These are phyloP conservation scores for Aplodontia rufa DNA, from an alignment of 2,113 vertebrate species.

Conservation along the genomic window DNA sequence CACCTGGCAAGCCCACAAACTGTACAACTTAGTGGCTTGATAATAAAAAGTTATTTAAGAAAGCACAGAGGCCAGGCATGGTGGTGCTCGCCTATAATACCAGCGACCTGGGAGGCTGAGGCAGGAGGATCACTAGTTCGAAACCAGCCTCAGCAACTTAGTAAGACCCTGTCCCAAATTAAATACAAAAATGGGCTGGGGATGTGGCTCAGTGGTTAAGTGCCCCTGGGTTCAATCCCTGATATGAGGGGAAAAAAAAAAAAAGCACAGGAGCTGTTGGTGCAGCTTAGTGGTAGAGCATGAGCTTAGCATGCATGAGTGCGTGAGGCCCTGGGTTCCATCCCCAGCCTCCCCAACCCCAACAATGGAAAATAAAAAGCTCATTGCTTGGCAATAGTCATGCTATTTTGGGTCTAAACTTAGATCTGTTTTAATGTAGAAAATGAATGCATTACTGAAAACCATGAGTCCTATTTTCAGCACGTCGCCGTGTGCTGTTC, in stretches of 20 bases:
- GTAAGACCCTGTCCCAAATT: too few relatives aligned
- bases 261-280: too few relatives aligned
- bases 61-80: background rate
- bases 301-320: background rate
- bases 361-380: background rate
- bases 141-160: too few relatives aligned
- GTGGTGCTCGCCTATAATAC: too few relatives aligned
- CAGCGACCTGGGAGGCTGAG: too few relatives aligned
- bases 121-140: too few relatives aligned
- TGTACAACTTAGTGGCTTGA: background rate
- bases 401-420: conserved; percentile 9
- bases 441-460: background rate
- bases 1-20: background rate
- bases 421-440: conserved; percentile 13
- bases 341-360: too few relatives aligned
- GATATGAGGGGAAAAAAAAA: too few relatives aligned
- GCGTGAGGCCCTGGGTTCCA: background rate
- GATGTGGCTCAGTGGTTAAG: too few relatives aligned
- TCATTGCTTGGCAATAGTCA: background rate
- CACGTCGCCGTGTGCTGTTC: background rate
- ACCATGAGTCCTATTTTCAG: background rate
- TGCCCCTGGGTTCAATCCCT: too few relatives aligned
- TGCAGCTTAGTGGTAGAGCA: background rate
- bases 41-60: background rate
- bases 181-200: too few relatives aligned